Percentiles rank a stretch among this genome's conserved stretches.
These are phyloP conservation scores for Urocolius indicus DNA, from an alignment of 2,113 vertebrate species.

Conservation along the genomic window DNA sequence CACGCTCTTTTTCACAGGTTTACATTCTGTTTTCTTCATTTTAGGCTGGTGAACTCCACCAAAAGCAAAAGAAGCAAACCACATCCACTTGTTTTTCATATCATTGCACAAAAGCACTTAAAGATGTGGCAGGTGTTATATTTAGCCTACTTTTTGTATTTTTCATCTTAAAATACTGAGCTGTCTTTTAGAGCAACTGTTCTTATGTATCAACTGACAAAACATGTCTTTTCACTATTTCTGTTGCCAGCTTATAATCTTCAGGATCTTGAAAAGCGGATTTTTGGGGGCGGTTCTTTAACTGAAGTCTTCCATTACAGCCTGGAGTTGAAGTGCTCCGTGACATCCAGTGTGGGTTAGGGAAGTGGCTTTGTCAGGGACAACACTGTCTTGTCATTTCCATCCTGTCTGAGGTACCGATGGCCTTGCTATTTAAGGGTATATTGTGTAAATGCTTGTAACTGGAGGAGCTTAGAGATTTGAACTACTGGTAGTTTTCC, in stretches of 20 bases:
- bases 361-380: neutral
- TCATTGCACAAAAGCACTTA: neutral
- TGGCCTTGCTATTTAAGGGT: neutral
- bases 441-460: neutral
- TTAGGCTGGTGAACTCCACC: constrained; percentile 1
- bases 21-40: constrained; percentile 32
- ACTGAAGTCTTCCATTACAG: neutral
- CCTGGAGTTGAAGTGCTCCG: neutral
- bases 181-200: neutral
- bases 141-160: neutral
- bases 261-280: constrained; percentile 12
- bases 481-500: neutral
- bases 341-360: neutral
- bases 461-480: neutral
- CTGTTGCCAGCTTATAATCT: neutral
- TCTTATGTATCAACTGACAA: constrained; percentile 15
- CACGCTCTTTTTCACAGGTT: neutral
- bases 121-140: neutral
- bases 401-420: neutral
- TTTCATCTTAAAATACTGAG: constrained; percentile 18
- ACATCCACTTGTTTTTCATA: constrained; percentile 63
- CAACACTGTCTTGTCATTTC: neutral
- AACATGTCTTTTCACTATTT: constrained; percentile 27
- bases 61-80: constrained; percentile 33
- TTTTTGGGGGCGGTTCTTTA: neutral